Evolutionary conservation across 2,888 invertebrate species (phyloP), one percentile per base, ranked within the genome.

Genomic region (Chloromyia formosa): DNA sequence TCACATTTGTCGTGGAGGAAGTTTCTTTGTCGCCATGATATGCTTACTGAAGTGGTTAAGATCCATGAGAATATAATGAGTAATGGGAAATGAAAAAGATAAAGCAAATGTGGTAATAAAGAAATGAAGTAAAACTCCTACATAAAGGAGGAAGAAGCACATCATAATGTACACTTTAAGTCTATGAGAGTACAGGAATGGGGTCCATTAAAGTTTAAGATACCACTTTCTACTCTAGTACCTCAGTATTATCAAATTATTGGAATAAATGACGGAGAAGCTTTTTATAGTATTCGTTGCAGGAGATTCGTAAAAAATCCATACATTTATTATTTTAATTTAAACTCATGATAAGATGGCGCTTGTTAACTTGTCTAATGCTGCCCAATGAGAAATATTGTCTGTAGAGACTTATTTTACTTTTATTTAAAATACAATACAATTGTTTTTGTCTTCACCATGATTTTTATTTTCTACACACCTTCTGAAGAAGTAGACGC

Each of bases 61-160:
- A 35, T 23, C 58, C 58, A 71, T 35, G 49, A 58, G 71, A 71
- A 56, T 40, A 56, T 71, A 71, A 71, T 71, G 71, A 71, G 56
- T 71, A 58, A 71, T 71, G 56, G 56, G 56, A 71, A 71, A 71
- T 71, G 56, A 71, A 71, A 71, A 71, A 71, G 56, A 71, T 71
- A 71, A 71, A 71, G 40, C 66, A 58, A 56, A 71, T 71, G 56
- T 71, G 35, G 16, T 58, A 53, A 40, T 42, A 71, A 58, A 71
- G 56, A 71, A 71, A 42, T 71, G 71, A 71, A 71, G 71, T 71
- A 71, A 71, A 71, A 56, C 40, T 56, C 35, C 45, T 58, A 9
- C n/a, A n/a, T n/a, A 56, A 16, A 58, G 42, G 58, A 71, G 35
- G 27, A 35, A 35, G 22, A 56, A 71, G 71, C 58, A 71, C 42